These are phyloP conservation scores for Phyllotis vaccarum DNA, from an alignment of 2,797 vertebrate species.

Conservation along the genomic window DNA sequence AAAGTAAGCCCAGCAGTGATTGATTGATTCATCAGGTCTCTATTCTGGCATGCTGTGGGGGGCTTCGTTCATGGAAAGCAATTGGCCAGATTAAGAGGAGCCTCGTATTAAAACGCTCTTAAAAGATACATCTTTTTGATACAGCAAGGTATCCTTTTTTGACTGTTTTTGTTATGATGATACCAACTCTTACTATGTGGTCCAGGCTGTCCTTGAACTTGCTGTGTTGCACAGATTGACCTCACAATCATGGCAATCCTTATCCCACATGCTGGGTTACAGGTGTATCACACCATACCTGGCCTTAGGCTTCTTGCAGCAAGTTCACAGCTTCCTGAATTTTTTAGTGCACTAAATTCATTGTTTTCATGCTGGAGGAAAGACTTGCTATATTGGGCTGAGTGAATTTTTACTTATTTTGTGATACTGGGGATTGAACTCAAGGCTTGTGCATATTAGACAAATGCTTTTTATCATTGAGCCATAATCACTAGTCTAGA, in stretches of 20 bases:
- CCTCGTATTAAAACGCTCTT: background rate
- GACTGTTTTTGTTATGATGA: background rate
- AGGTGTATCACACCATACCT: too few species aligned
- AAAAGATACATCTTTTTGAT: background rate
- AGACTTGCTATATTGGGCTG: background rate
- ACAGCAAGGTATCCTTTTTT: background rate
- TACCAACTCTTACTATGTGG: background rate
- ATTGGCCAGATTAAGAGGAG: background rate
- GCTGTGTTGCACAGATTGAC: background rate
- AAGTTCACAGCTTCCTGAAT: background rate
- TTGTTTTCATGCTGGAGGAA: background rate
- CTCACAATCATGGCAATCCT: background rate
- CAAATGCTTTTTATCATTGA: background rate
- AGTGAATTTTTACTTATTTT: background rate
- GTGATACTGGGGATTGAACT: background rate
- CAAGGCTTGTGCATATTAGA: background rate
- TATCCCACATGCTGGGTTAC: background rate
- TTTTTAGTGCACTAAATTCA: background rate
- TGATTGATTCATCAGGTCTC: slow-evolving; percentile 18
- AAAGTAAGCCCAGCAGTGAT: background rate
- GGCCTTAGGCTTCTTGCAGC: background rate
- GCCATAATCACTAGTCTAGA: background rate
- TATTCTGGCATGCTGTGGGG: background rate
- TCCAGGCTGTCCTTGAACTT: background rate
- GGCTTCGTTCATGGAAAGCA: background rate